Base-by-base conservation (phyloP, 2,888 invertebrate genomes). In the Meiosimyza platycephala region DNA sequence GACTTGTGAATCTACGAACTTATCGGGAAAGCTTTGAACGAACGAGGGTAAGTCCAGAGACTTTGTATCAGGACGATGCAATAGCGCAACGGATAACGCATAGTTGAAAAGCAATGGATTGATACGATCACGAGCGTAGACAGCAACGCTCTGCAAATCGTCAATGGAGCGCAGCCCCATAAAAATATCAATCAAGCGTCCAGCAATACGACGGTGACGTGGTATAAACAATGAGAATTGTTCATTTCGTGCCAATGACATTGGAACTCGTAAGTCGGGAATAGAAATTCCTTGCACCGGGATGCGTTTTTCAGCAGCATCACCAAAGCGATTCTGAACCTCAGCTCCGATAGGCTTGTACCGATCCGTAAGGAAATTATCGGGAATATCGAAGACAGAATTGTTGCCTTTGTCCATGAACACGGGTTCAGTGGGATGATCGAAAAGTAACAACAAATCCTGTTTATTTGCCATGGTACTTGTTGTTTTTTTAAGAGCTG, bases 31-130 rank as follows among this genome's bases (percentile, higher is more conserved):
- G 22, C 89, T 88, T 81, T 93, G 92, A 1, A 90, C 89, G 75
- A 92, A 90, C 67, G 92, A 90, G 22, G 92, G 91, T 57, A 93
- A 85, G 13, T 88, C 88, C 16, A 92, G 81, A 67, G 89, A 88
- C 78, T 88, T 89, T 18, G 92, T 92, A 80, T 93, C 93, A 1
- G 85, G 84, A 12, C 89, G 87, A 88, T 94, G 93, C 78, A 94
- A 88, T 54, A 95, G 85, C 0, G 94, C 93, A 28, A 95, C 93
- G 1, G 94, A 93, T 48, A 92, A 89, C 33, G 93, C 91, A 83
- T 95, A 95, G 84, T 94, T 92, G 87, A 93, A 96, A 79, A 96
- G 86, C 76, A 92, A 92, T 0, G 95, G 92, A 86, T 96, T 96
- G 6, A 95, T 87, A 57, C 93, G 90, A 78, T 93, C 93, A 57